Base-by-base conservation (phyloP, 2,888 invertebrate species). In the Drosophila robusta region DNA sequence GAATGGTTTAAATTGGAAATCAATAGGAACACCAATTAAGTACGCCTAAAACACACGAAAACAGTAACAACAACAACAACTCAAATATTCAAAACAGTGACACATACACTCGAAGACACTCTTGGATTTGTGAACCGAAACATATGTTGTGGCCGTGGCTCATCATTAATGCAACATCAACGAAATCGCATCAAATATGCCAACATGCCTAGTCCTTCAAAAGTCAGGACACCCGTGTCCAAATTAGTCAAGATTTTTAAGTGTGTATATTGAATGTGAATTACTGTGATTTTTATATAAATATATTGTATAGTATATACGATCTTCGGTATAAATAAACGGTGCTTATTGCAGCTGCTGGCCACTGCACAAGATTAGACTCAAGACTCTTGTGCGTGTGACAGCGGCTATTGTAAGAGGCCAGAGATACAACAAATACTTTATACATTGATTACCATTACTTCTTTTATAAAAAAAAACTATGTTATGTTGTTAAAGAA, bases 321-420 rank as follows among this genome's bases (percentile, higher is more conserved):
- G 12, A 11, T 12, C 41, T 50, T 16, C 22, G 32, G 34, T 3
- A 11, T 34, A 12, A 34, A 18, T 47, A 14, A 54, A 36, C 54
- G 90, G 91, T 90, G 80, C 94, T 95, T 95, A 97, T 96, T 96
- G 95, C 96, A 97, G 97, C 97, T 97, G 97, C 97, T 97, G 97
- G 97, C 96, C 97, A 97, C 97, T 97, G 97, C 96, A 96, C 97
- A 97, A 97, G 97, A 97, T 96, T 97, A 97, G 95, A 93, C 93
- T 92, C 72, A 93, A 95, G 96, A 97, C 97, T 97, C 97, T 97
- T 97, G 97, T 97, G 97, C 97, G 97, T 97, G 97, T 97, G 97
- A 97, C 97, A 97, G 97, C 97, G 97, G 97, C 97, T 97, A 97
- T 97, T 96, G 96, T 97, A 96, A 96, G 95, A 90, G 78, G 86